Percentiles rank a stretch among this genome's conserved stretches.
phyloP scores from a whole-genome alignment of 2,797 vertebrate species.

The Chrysocyon brachyurus region DNA sequence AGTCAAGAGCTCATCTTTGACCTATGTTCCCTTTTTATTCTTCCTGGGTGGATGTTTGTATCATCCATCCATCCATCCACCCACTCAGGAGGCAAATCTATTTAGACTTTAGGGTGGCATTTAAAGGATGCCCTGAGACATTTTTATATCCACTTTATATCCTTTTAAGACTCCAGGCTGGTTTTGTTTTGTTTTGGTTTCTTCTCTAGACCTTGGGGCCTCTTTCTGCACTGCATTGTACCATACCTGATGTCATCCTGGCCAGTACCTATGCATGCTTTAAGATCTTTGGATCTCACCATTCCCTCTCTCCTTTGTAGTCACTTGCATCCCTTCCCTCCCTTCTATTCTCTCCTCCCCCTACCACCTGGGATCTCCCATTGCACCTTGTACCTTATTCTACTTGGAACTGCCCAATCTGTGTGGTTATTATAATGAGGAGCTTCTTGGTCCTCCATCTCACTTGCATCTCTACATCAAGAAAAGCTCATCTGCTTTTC shows the following conservation, averaged over 20 bases:
- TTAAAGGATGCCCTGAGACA: neutral
- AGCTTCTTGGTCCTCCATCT: neutral
- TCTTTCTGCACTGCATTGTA: neutral
- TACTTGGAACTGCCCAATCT: neutral
- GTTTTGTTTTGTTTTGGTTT: neutral
- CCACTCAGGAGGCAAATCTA: neutral
- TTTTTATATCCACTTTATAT: neutral
- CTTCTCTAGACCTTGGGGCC: neutral
- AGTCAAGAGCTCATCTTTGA: neutral
- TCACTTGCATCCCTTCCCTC: neutral
- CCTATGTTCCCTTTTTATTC: neutral
- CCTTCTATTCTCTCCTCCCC: neutral
- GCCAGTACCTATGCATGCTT: neutral
- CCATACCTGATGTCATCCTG: neutral
- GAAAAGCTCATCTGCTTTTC: neutral
- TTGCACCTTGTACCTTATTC: neutral
- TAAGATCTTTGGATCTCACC: neutral
- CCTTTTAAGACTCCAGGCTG: neutral
- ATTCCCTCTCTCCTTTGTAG: neutral
- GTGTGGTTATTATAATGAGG: neutral
- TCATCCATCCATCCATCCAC: too few relatives aligned
- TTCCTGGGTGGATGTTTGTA: neutral
- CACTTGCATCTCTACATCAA: neutral
- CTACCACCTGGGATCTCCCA: neutral
- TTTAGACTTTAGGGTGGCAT: neutral